Base-by-base conservation (phyloP, 2,888 invertebrate species). In the Endotricha flammealis region DNA sequence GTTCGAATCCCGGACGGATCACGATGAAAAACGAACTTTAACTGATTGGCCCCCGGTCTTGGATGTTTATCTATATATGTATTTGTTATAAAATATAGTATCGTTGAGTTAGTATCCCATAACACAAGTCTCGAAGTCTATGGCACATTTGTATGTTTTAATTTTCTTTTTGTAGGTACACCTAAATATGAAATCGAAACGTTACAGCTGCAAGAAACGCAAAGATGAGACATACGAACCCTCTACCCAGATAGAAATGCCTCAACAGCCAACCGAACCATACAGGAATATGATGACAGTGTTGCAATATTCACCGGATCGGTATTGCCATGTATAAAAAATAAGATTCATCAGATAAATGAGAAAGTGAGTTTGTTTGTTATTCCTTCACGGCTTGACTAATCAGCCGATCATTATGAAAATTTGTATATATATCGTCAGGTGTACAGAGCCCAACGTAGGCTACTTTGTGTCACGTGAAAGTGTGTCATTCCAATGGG, bases 121-220 rank as follows among this genome's bases (percentile, higher is more conserved):
- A n/a, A n/a, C n/a, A n/a, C n/a, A n/a, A n/a, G n/a, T n/a, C n/a
- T n/a, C n/a, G n/a, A n/a, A n/a, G n/a, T n/a, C n/a, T n/a, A n/a
- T n/a, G n/a, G n/a, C n/a, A 24, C 6, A 14, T n/a, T 17, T 20
- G 20, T 30, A 31, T 22, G 32, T 12, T 14, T 23, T 23, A 9
- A 31, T 20, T 4, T 39, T 23, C 16, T 5, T 1, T 32, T 54
- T 38, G 0, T 62, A 83, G 82, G 79, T 83, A 0, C 82, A 83
- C 41, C 42, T 80, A 0, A 82, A 82, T 33, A 70, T 81, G 25
- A 82, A 81, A 40, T 63, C 78, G 0, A 82, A 81, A 34, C 57
- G 75, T 0, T 72, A 76, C 0, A 22, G 60, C 0, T 59, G 56
- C 14, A 79, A 70, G 56, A 74, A 69, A 39, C 41, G 51, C 1